A percentile compares a stretch with the other conserved stretches of the same genome.
phyloP scores from a whole-genome alignment of 2,888 invertebrate genomes.

The Lycaena phlaeas region DNA sequence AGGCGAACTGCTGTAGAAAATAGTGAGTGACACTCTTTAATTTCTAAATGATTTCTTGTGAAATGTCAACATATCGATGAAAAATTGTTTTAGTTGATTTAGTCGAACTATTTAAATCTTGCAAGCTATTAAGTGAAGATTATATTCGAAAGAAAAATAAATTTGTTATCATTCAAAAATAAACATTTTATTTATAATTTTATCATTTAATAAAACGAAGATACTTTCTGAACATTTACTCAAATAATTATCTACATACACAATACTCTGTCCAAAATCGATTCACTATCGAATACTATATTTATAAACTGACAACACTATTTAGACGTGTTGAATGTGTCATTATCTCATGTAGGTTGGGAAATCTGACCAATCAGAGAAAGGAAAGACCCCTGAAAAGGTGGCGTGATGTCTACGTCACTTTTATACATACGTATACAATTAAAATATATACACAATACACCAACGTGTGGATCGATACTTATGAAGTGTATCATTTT shows the following conservation, averaged over 20 bases:
- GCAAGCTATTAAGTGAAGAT: too few species aligned
- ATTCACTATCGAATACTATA: background rate
- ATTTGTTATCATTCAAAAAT: background rate
- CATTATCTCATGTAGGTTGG: slow-evolving; percentile 43
- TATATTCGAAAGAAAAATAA: too few species aligned
- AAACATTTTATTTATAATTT: too few species aligned
- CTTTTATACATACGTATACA: slow-evolving; percentile 27
- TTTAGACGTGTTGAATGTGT: slow-evolving; percentile 28
- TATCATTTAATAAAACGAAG: too few species aligned
- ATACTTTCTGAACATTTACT: too few species aligned
- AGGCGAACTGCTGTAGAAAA: slow-evolving; percentile 12
- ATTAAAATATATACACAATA: slow-evolving; percentile 16
- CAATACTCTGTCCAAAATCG: too few species aligned
- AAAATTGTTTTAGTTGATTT: background rate
- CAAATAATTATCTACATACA: too few species aligned
- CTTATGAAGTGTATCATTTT: too few species aligned
- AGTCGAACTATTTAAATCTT: background rate
- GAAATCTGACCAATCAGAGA: slow-evolving; percentile 47
- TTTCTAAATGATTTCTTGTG: background rate
- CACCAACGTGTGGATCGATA: slow-evolving; percentile 21
- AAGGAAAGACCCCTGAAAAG: slow-evolving; percentile 43
- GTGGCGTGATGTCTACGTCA: slow-evolving; percentile 71
- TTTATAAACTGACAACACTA: slow-evolving; percentile 16
- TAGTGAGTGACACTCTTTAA: slow-evolving; percentile 21
- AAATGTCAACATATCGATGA: slow-evolving; percentile 9